Conservation (phyloP, 1,140 invertebrate genomes). For the Brachionus koreanus region DNA sequence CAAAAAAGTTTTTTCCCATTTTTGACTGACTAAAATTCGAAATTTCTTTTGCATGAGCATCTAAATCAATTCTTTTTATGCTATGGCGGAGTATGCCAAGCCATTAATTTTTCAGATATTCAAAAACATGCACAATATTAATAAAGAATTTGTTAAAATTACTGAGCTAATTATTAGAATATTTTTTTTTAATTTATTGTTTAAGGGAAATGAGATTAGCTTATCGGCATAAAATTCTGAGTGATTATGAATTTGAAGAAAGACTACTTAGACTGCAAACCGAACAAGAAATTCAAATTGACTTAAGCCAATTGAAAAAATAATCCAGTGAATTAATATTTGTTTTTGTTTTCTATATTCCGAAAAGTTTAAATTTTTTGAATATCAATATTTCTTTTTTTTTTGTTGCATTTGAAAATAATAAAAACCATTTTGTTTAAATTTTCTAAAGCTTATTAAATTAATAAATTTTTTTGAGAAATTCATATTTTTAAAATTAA, state of each 20-base stretch:
- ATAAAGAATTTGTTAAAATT: too few relatives aligned
- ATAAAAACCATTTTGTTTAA: not conserved
- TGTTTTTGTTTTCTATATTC: not conserved
- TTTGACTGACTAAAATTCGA: too few relatives aligned
- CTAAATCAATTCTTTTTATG: too few relatives aligned
- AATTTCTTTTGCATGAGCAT: too few relatives aligned
- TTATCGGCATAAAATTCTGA: not conserved
- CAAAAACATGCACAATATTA: too few relatives aligned
- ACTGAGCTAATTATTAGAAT: too few relatives aligned
- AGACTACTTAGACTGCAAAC: not conserved
- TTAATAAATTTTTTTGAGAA: not conserved
- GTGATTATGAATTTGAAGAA: not conserved
- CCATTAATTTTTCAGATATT: too few relatives aligned
- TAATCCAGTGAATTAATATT: not conserved
- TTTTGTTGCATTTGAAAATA: not conserved
- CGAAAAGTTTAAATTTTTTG: not conserved
- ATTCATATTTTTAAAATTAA: too few relatives aligned
- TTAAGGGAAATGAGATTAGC: conserved; percentile 9
- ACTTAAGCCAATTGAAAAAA: not conserved
- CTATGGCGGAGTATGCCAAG: too few relatives aligned
- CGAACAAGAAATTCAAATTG: conserved; percentile 6
- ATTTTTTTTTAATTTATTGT: not conserved
- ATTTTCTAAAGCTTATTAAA: not conserved
- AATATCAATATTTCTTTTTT: not conserved
- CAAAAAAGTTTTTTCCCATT: too few relatives aligned